Conservation (phyloP, 2,113 vertebrate genomes). For the Seriola quinqueradiata region DNA sequence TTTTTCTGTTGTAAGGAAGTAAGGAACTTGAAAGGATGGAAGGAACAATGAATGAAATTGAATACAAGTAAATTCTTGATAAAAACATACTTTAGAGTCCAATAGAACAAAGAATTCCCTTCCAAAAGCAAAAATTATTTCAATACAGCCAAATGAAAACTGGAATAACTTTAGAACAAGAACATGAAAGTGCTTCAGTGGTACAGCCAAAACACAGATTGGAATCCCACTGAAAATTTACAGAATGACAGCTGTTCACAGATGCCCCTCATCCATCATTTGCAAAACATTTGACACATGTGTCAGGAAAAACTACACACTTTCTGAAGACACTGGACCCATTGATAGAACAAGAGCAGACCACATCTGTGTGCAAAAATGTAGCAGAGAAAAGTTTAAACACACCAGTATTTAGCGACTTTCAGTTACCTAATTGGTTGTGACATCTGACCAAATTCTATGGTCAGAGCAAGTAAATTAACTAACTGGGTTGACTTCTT, state of each 20-base stretch:
- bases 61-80: conserved; percentile 15
- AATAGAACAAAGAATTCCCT: conserved; percentile 37
- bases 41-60: conserved; percentile 25
- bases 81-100: conserved; percentile 25
- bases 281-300: background rate
- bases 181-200: background rate
- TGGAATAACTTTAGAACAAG: conserved; percentile 45
- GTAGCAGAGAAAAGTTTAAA: too few species aligned
- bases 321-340: background rate
- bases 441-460: background rate
- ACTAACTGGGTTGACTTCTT: background rate
- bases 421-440: background rate
- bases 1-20: background rate
- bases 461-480: background rate
- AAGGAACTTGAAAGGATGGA: background rate
- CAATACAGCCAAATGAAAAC: conserved; percentile 54
- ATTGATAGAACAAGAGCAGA: too few species aligned
- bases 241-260: conserved; percentile 32
- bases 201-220: conserved; percentile 40
- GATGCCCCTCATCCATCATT: conserved; percentile 6
- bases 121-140: conserved; percentile 23
- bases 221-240: conserved; percentile 21
- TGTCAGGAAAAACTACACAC: background rate
- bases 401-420: background rate
- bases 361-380: too few species aligned